Evolutionary conservation across 2,888 invertebrate species (phyloP).

Genomic region (Drosophila sordidapex): DNA sequence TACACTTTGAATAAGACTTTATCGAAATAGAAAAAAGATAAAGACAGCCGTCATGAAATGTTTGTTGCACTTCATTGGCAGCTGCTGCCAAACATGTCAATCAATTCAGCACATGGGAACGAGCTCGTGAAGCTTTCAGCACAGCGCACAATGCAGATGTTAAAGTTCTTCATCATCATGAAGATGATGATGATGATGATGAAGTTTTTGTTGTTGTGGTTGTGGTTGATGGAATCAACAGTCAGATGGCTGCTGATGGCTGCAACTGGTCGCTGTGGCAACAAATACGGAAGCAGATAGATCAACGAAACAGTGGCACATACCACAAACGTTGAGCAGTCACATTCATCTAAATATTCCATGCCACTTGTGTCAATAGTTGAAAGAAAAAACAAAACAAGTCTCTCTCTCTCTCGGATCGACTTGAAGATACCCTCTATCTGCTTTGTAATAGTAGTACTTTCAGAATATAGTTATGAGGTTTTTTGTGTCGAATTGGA

Average conservation of each 20-base stretch:
- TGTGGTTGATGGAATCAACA: conserved; percentile 23
- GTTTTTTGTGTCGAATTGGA: too few relatives aligned
- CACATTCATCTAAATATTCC: conserved; percentile 48
- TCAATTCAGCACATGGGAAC: conserved; percentile 44
- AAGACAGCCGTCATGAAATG: conserved; percentile 16
- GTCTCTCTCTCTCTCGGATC: background rate
- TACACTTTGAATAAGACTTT: background rate
- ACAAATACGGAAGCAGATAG: conserved; percentile 52
- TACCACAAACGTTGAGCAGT: conserved; percentile 54
- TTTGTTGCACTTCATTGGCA: conserved; percentile 57
- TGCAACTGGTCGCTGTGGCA: conserved; percentile 28
- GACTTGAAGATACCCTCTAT: conserved; percentile 16
- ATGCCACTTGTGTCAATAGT: conserved; percentile 74
- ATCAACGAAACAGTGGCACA: conserved; percentile 11
- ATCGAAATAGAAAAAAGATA: background rate
- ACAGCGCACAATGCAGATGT: conserved; percentile 47
- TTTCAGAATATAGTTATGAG: too few relatives aligned
- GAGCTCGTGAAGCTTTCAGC: conserved; percentile 44
- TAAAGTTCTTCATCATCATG: conserved; percentile 7
- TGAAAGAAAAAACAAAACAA: conserved; percentile 23
- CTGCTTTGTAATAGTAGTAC: too few relatives aligned
- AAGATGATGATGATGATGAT: conserved; percentile 20
- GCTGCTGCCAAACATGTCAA: conserved; percentile 73
- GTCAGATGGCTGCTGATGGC: conserved; percentile 20
- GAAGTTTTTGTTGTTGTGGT: conserved; percentile 9